Evolutionary conservation across 2,113 vertebrate genomes (phyloP).

Genomic region (Lophotis ruficrista): DNA sequence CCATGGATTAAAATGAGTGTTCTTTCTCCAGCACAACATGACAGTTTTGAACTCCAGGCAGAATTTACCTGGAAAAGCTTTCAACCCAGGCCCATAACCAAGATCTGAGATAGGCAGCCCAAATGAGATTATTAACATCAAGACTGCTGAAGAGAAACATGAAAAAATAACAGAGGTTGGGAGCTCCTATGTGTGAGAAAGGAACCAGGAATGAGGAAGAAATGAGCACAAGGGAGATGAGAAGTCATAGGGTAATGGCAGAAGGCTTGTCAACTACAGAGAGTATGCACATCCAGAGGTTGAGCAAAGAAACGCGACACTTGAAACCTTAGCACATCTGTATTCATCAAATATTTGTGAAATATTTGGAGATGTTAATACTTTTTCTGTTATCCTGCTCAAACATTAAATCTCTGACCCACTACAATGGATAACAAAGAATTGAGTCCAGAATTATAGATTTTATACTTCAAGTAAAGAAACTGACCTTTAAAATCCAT

Average conservation of each 20-base stretch:
- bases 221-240: neutral
- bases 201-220: neutral
- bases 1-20: neutral
- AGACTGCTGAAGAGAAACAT: neutral
- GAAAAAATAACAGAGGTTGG: neutral
- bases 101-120: neutral
- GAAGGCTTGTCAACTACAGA: neutral
- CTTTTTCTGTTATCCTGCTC: neutral
- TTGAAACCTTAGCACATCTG: neutral
- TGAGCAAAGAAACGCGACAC: neutral
- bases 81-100: neutral
- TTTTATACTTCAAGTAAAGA: neutral
- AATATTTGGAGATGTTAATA: neutral
- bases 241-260: neutral
- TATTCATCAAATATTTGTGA: neutral
- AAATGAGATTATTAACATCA: neutral
- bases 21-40: neutral
- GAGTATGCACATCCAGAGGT: fast-evolving
- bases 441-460: neutral
- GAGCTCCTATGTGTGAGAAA: neutral
- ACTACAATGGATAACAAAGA: neutral
- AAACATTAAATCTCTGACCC: neutral
- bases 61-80: neutral
- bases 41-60: neutral
- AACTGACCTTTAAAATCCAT: neutral